Evolutionary conservation across 2,888 invertebrate species (phyloP), one percentile per base, ranked within the genome.

Genomic region (Mycogona germanica): DNA sequence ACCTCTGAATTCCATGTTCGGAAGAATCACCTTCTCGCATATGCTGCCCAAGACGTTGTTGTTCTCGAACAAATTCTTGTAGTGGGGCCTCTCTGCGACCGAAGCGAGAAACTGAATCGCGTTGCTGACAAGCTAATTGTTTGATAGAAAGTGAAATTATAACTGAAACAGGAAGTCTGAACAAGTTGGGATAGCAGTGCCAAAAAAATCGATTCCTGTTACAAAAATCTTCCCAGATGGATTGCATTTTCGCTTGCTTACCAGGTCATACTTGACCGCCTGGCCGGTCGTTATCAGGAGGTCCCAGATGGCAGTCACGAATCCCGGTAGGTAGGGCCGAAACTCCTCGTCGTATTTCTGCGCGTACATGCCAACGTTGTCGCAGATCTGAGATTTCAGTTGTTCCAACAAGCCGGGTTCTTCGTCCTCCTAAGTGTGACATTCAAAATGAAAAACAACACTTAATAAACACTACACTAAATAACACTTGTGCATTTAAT

Each of bases 331-430:
- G 70, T 84, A 91, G 0, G 84, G 81, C 12, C 80, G 79, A 70
- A 98, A 97, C 68, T 98, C 98, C 70, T 98, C 97, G 66, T 95
- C 93, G 65, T 98, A 99, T 67, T 96, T 95, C 64, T 92, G 87
- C 0, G 97, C 95, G 70, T 96, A 99, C 53, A 99, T 74, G 0
- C 84, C 80, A 12, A 95, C 81, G 67, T 95, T 95, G 68, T 96
- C 93, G 71, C 97, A 98, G 35, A 98, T 85, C 73, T 96, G 95
- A 0, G 93, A 87, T 60, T 92, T 86, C 0, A 96, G 74, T 64
- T 89, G 85, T 67, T 96, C 95, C 65, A 95, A 72, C 1, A 92
- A 75, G 1, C 93, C 91, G 0, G 91, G 81, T 62, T 86, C 87
- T 58, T 91, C 88, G 46, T 86, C 83, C 58, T 82, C 82, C 79